Conservation (phyloP, 2,113 vertebrate species). For the Xiphophorus couchianus region DNA sequence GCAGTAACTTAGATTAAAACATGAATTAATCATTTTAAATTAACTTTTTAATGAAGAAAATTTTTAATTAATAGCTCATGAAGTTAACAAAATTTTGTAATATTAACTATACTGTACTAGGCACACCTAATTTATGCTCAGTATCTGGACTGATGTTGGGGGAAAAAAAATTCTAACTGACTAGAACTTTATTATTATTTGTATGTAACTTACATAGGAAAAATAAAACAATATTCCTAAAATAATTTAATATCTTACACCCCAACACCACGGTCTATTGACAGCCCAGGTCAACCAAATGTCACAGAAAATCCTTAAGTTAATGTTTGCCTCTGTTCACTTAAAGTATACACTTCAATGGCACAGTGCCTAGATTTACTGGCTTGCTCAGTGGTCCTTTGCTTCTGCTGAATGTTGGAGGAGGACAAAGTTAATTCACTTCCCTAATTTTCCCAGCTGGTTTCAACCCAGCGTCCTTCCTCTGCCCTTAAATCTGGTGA, state of each 20-base stretch:
- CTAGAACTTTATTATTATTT: not conserved
- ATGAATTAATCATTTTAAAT: not conserved
- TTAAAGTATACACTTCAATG: constrained; percentile 2
- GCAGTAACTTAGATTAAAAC: not conserved
- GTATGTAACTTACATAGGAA: not conserved
- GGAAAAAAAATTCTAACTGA: not conserved
- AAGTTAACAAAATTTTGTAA: not conserved
- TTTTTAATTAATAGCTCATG: not conserved
- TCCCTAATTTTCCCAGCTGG: constrained; percentile 38
- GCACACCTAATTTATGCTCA: not conserved
- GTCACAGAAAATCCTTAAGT: constrained; percentile 14
- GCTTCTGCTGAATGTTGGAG: not conserved
- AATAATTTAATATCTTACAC: not conserved
- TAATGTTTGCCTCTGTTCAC: not conserved
- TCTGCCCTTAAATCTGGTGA: constrained; percentile 41
- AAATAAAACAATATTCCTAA: not conserved
- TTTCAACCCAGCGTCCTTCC: constrained; percentile 36
- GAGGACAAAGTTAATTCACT: constrained; percentile 24
- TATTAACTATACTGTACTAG: not conserved
- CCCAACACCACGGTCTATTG: not conserved
- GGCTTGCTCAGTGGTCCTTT: constrained; percentile 24
- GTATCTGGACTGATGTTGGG: not conserved
- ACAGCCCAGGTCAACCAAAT: not conserved
- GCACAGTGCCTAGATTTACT: constrained; percentile 21
- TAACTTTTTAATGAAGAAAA: not conserved